Conservation (phyloP, 92 coral and sea anemone genomes). For the Umimayanthus chanpuru region DNA sequence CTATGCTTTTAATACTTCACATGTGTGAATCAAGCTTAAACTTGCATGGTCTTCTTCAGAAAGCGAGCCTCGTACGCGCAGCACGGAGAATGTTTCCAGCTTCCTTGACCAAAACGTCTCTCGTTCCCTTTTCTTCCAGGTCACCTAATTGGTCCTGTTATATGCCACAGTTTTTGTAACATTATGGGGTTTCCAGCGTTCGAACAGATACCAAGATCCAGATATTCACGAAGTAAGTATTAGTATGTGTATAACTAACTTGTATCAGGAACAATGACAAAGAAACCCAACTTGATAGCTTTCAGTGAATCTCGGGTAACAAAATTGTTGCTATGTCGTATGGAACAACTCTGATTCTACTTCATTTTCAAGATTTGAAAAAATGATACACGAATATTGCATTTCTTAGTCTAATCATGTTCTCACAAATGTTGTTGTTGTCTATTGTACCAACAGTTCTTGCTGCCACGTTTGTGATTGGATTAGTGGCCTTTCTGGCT, state of each 20-base stretch:
- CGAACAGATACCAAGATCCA: constrained; percentile 80
- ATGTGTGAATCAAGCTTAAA: no score
- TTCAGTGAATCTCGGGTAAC: not conserved
- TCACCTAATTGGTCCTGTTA: constrained; percentile 91
- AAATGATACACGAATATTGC: no score
- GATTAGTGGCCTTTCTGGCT: constrained; percentile 72
- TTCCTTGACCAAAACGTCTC: not conserved
- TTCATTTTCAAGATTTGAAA: no score
- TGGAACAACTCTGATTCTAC: no score
- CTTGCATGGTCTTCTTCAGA: no score
- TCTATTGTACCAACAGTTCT: constrained; percentile 65
- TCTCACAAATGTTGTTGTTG: not conserved
- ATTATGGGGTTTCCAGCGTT: constrained; percentile 95
- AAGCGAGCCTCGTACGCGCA: not conserved
- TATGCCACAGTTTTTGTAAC: constrained; percentile 97
- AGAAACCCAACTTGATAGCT: not conserved
- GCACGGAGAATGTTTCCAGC: no score
- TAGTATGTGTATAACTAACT: not conserved
- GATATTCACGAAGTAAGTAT: constrained; percentile 78
- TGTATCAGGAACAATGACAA: not conserved
- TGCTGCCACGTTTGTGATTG: constrained; percentile 74
- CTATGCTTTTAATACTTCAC: no score
- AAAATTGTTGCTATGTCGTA: no score
- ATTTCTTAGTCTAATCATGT: no score
- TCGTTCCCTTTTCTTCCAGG: constrained; percentile 54